Conservation (phyloP, 2,888 invertebrate species). For the Aspidiotus rigidus region DNA sequence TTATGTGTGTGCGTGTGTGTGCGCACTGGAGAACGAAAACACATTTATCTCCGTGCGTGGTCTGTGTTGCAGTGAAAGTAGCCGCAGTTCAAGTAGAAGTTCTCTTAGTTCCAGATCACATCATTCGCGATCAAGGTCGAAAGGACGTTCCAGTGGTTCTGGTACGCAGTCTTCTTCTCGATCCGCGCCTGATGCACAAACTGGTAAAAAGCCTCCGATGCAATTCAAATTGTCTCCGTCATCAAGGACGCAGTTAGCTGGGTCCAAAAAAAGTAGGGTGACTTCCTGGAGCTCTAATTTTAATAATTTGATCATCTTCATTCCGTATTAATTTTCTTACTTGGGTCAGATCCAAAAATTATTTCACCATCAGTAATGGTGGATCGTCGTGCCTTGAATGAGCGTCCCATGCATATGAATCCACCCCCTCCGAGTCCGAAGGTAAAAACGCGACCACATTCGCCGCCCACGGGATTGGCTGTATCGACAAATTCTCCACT, state of each 20-base stretch:
- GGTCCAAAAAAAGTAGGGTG: conserved; percentile 16
- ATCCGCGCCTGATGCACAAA: conserved; percentile 39
- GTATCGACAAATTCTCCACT: background rate
- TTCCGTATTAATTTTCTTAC: background rate
- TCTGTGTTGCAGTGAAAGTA: conserved; percentile 24
- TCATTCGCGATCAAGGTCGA: conserved; percentile 46
- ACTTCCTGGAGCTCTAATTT: background rate
- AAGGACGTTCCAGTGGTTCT: conserved; percentile 41
- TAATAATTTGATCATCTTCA: background rate
- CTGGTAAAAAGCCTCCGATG: conserved; percentile 39
- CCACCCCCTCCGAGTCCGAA: conserved; percentile 57
- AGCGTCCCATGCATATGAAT: conserved; percentile 59
- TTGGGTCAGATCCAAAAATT: conserved; percentile 33
- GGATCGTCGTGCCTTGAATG: conserved; percentile 48
- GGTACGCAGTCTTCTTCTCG: conserved; percentile 39
- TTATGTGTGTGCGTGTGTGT: background rate
- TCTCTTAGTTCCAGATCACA: conserved; percentile 47
- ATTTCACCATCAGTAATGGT: conserved; percentile 40
- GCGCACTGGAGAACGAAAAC: too few species aligned
- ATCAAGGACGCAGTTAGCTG: conserved; percentile 23
- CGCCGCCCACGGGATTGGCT: conserved; percentile 35
- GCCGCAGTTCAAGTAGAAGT: conserved; percentile 44
- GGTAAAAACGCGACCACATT: conserved; percentile 22
- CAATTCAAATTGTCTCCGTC: conserved; percentile 34
- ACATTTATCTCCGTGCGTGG: background rate